These are phyloP conservation scores for Aproaerema taeniolella DNA, from an alignment of 2,888 invertebrate species.

Conservation along the genomic window DNA sequence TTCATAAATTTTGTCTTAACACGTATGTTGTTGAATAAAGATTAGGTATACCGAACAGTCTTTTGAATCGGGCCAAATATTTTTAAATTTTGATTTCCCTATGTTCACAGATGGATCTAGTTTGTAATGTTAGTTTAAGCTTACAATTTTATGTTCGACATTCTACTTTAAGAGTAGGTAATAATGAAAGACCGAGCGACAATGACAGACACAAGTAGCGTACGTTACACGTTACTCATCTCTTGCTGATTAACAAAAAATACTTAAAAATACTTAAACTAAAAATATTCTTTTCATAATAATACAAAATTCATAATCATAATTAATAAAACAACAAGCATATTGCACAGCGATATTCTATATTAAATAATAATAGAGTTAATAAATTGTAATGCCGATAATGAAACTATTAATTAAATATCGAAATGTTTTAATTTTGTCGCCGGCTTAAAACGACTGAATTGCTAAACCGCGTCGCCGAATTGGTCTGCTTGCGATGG, in stretches of 20 bases:
- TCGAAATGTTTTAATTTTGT: slow-evolving; percentile 5
- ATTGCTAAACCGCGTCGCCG: no score
- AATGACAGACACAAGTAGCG: slow-evolving; percentile 5
- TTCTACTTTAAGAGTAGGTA: slow-evolving; percentile 30
- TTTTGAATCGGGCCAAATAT: slow-evolving; percentile 82
- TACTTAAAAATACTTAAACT: slow-evolving; percentile 33
- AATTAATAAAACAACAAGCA: slow-evolving; percentile 74
- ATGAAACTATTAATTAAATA: slow-evolving; percentile 24
- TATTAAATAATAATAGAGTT: slow-evolving; percentile 55
- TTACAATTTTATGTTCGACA: slow-evolving; percentile 41
- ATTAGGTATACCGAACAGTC: slow-evolving; percentile 83
- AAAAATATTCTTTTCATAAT: slow-evolving; percentile 41
- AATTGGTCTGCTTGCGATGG: background rate
- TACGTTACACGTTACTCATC: slow-evolving; percentile 16
- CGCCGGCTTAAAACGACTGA: slow-evolving; percentile 9
- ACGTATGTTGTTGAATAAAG: slow-evolving; percentile 58
- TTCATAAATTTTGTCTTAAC: slow-evolving; percentile 48
- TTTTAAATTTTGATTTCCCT: slow-evolving; percentile 73
- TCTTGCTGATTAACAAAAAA: slow-evolving; percentile 27
- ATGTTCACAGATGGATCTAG: slow-evolving; percentile 65
- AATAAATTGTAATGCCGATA: slow-evolving; percentile 48
- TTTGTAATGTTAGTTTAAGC: slow-evolving; percentile 49
- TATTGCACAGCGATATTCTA: slow-evolving; percentile 71
- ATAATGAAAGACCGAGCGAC: slow-evolving; percentile 22
- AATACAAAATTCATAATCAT: slow-evolving; percentile 62